Conservation (phyloP, 2,797 vertebrate species). For the Muscicapa striata region DNA sequence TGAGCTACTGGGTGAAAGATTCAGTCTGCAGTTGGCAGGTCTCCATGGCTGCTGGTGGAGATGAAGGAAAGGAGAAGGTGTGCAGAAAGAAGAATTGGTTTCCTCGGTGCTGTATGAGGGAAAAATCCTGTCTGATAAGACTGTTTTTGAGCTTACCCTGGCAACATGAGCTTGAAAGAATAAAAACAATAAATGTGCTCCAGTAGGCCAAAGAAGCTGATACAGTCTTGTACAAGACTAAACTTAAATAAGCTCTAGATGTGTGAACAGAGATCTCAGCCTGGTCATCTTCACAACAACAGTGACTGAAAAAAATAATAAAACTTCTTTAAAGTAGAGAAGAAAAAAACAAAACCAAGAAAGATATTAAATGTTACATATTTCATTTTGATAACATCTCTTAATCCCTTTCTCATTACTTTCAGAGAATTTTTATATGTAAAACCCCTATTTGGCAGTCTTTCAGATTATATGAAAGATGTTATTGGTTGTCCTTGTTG, state of each 20-base stretch:
- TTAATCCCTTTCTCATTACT: neutral
- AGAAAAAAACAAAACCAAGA: neutral
- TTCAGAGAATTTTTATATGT: neutral
- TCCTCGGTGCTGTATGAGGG: neutral
- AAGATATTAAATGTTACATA: neutral
- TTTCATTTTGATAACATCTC: neutral
- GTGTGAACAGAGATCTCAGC: neutral
- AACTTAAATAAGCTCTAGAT: neutral
- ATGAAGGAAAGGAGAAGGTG: neutral
- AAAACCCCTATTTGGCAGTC: neutral
- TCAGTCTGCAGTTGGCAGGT: neutral
- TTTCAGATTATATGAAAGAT: neutral
- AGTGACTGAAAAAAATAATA: neutral
- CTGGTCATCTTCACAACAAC: neutral
- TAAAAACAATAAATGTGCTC: neutral
- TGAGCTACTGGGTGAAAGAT: neutral
- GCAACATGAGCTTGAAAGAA: neutral
- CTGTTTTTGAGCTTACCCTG: neutral
- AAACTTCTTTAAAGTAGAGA: neutral
- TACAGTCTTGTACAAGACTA: neutral
- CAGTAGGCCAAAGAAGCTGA: neutral
- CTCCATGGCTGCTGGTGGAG: neutral
- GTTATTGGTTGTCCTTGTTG: neutral
- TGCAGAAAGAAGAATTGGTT: neutral
- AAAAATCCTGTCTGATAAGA: neutral